Percentiles rank a stretch among this genome's conserved stretches.
phyloP scores from a whole-genome alignment of 64 coral and sea anemone species.

The Actinia tenebrosa region DNA sequence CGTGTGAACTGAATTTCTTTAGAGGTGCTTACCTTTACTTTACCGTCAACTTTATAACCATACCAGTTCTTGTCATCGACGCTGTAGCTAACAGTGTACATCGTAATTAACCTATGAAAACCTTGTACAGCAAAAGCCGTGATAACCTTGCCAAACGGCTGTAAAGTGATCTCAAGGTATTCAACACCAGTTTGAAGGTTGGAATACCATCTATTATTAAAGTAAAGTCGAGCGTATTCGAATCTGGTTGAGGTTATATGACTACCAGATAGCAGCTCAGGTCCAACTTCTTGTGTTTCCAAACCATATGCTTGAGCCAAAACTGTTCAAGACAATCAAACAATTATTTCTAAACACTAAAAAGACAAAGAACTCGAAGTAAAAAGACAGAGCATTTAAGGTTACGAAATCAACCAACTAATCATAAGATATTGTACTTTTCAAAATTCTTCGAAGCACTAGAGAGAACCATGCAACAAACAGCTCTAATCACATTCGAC shows the following conservation, averaged over 20 bases:
- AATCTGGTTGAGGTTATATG: not conserved
- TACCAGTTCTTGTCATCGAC: not conserved
- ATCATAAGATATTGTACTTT: no score
- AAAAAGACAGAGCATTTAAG: no score
- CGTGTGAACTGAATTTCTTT: no score
- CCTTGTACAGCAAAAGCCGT: conserved; percentile 15
- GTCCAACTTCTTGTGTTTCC: not conserved
- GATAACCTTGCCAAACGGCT: not conserved
- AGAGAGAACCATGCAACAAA: no score
- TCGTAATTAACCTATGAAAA: not conserved
- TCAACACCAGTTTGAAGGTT: not conserved
- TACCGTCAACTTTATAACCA: not conserved
- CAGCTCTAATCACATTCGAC: no score
- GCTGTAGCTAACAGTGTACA: not conserved
- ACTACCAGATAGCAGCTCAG: not conserved
- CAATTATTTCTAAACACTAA: no score
- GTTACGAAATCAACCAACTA: no score
- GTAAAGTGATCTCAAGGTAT: conserved; percentile 10
- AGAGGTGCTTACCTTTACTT: not conserved
- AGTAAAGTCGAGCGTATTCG: not conserved
- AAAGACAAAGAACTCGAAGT: no score
- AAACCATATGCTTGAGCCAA: not conserved
- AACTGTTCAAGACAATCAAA: not conserved
- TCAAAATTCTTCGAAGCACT: no score
- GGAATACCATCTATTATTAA: not conserved